These are phyloP conservation scores for Drosophila picticornis DNA, from an alignment of 2,888 invertebrate species.

Conservation along the genomic window DNA sequence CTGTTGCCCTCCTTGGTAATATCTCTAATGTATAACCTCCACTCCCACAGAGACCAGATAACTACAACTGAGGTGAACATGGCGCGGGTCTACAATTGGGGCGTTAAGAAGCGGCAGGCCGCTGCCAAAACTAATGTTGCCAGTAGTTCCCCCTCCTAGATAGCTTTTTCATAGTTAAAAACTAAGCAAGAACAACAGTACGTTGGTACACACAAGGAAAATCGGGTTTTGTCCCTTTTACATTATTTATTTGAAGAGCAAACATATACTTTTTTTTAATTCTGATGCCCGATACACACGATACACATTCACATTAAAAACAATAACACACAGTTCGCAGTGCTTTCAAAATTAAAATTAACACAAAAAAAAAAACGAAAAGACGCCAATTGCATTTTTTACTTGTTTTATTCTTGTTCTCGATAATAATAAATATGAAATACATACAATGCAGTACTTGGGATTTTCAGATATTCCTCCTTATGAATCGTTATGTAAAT, in stretches of 20 bases:
- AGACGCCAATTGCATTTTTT: conserved; percentile 42
- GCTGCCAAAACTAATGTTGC: conserved; percentile 86
- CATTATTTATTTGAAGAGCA: conserved; percentile 66
- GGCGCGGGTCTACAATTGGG: conserved; percentile 99
- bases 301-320: conserved; percentile 21
- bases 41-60: conserved; percentile 92
- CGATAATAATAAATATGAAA: conserved; percentile 59
- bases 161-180: conserved; percentile 10
- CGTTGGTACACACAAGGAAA: conserved; percentile 16
- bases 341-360: conserved; percentile 49
- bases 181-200: conserved; percentile 24
- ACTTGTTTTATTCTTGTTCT: conserved; percentile 50
- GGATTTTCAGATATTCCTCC: not conserved
- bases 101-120: conserved; percentile 95
- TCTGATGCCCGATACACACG: conserved; percentile 25
- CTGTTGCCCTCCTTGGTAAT: not conserved
- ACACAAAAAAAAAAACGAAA: conserved; percentile 7
- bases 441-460: conserved; percentile 19
- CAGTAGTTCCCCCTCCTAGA: conserved; percentile 53
- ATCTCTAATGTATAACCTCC: not conserved
- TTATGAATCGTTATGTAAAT: not conserved
- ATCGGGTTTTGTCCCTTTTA: conserved; percentile 36
- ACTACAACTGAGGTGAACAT: conserved; percentile 99
- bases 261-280: conserved; percentile 16
- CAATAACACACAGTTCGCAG: conserved; percentile 30